phyloP scores from a whole-genome alignment of 2,888 invertebrate genomes.

The Drosophila subsilvestris region DNA sequence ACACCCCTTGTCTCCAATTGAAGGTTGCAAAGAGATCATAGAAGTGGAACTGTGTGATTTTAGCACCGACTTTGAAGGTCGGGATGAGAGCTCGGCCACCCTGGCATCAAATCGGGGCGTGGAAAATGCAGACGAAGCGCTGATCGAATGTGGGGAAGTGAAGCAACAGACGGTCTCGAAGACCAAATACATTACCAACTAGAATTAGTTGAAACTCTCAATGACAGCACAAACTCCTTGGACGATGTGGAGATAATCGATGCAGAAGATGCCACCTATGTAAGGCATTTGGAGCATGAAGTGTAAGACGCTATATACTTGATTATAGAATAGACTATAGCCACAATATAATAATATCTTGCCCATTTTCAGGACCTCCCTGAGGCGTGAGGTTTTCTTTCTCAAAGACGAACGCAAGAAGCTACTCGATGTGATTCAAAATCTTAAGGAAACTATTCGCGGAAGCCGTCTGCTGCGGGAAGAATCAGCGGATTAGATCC shows the following conservation, averaged over 20 bases:
- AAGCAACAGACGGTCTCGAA: neutral
- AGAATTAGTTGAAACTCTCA: conserved; percentile 31
- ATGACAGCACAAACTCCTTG: conserved; percentile 18
- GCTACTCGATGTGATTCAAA: conserved; percentile 39
- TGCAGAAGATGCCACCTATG: conserved; percentile 33
- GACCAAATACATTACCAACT: conserved; percentile 16
- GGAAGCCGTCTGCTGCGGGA: neutral
- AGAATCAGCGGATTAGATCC: neutral
- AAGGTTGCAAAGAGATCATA: conserved; percentile 16
- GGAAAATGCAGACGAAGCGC: no score
- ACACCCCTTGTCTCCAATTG: neutral
- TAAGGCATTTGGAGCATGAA: conserved; percentile 52
- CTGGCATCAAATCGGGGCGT: neutral
- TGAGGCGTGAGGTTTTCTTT: conserved; percentile 47
- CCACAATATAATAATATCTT: neutral
- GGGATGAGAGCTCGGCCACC: conserved; percentile 2
- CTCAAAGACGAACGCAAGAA: conserved; percentile 50
- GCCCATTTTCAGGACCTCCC: conserved; percentile 26
- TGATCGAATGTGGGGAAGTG: neutral
- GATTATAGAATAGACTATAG: neutral
- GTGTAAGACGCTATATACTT: conserved; percentile 39
- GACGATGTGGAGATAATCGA: conserved; percentile 47
- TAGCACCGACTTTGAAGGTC: conserved; percentile 16
- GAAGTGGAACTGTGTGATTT: conserved; percentile 31
- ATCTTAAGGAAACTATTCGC: conserved; percentile 24